Evolutionary conservation across 2,888 invertebrate genomes (phyloP), one percentile per base, ranked within the genome.

Genomic region (Cephalotes varians): DNA sequence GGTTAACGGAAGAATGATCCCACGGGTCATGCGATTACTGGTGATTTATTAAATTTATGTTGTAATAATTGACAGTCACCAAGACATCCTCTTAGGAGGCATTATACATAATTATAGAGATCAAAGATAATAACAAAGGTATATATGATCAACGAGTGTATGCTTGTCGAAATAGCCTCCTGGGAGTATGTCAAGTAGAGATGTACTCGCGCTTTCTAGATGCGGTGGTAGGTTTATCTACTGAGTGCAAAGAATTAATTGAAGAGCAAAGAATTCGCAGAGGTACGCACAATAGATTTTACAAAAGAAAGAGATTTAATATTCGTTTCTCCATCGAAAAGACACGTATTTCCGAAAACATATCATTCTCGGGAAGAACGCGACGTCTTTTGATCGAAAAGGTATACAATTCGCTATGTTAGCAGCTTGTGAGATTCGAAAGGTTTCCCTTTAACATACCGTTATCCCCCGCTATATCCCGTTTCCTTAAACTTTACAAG

Each of bases 401-500:
- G 25, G 44, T 77, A 69, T 40, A 62, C 49, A 25, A 34, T 37
- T 51, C 65, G 34, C 25, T 12, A 1, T 18, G 49, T 74, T 76
- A 69, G 21, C 31, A 54, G 56, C 69, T 77, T 77, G 69, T 77
- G 67, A 77, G 21, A 77, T 69, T 67, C 56, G 21, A 69, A 69
- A 21, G 18, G 18, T 56, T 44, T 15, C 40, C 31, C 18, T 56
- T 77, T 56, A 69, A 21, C 21, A 44, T 77, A 31, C 28, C 65
- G 67, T 56, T 77, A 69, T 44, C 62, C 44, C 25, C 51, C 37
- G n/a, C 51, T 37, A 65, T 31, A 51, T 25, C 28, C 65, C n/a
- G 37, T 65, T 51, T 28, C 34, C 28, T 67, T 25, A 54, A 67
- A 77, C 31, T 69, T 77, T 44, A 69, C 69, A 34, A 56, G 31